Evolutionary conservation across 2,797 vertebrate genomes (phyloP).

Genomic region (Oryzias dopingdopingensis): DNA sequence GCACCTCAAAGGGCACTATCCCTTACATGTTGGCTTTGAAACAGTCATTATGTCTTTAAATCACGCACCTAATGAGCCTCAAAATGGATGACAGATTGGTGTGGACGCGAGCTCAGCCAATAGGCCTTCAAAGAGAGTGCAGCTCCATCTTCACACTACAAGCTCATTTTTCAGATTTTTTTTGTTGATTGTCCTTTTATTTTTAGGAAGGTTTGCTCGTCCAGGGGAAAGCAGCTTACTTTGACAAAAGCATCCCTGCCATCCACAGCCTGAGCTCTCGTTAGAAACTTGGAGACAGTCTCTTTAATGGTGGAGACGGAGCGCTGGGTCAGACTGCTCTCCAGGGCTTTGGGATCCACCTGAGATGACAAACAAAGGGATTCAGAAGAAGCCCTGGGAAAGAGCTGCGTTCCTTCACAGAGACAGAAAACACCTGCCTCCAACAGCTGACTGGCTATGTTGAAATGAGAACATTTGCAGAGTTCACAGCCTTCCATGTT

Average conservation of each 20-base stretch:
- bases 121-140: no score
- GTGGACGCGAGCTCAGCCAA: no score
- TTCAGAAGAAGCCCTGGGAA: neutral
- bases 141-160: no score
- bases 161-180: neutral
- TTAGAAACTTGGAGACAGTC: slow-evolving; percentile 84
- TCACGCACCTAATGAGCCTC: no score
- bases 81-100: no score
- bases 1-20: no score
- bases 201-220: neutral
- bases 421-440: slow-evolving; percentile 77
- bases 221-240: slow-evolving; percentile 62
- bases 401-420: neutral
- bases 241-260: slow-evolving; percentile 93
- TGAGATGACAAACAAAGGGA: slow-evolving; percentile 49
- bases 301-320: slow-evolving; percentile 88
- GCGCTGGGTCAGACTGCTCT: slow-evolving; percentile 81
- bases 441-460: slow-evolving; percentile 79
- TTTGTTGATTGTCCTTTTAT: neutral
- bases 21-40: no score
- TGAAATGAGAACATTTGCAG: slow-evolving; percentile 77
- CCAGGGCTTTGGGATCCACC: slow-evolving; percentile 83
- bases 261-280: slow-evolving; percentile 81
- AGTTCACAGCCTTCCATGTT: slow-evolving; percentile 89
- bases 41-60: no score